phyloP scores from a whole-genome alignment of 1,140 invertebrate species.

The Drosophila melanica region DNA sequence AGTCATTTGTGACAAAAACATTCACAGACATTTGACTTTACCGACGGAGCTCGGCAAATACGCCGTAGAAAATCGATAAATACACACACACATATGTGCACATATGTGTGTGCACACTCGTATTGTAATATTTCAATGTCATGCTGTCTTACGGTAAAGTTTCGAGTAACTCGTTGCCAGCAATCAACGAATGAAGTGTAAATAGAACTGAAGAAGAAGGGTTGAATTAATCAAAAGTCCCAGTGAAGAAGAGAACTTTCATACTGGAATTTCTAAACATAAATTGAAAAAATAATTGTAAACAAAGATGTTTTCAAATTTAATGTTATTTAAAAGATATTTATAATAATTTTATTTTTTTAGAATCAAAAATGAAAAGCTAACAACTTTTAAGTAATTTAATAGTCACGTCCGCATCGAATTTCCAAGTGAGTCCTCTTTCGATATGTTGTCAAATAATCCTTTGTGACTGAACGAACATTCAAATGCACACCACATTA shows the following conservation, averaged over 20 bases:
- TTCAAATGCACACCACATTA: conserved; percentile 26
- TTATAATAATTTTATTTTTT: too few species aligned
- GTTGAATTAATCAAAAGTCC: conserved; percentile 10
- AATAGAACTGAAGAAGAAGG: conserved; percentile 9
- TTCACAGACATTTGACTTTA: conserved; percentile 77
- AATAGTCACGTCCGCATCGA: too few species aligned
- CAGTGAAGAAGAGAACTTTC: neutral
- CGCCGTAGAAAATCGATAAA: conserved; percentile 61
- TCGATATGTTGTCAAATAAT: conserved; percentile 54
- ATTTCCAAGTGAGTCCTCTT: too few species aligned
- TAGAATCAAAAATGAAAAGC: too few species aligned
- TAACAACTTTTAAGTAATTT: too few species aligned
- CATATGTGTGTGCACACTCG: conserved; percentile 3
- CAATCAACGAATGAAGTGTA: conserved; percentile 37
- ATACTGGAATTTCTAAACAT: too few species aligned
- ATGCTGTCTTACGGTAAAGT: conserved; percentile 15
- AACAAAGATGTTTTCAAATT: too few species aligned
- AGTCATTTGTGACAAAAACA: conserved; percentile 80
- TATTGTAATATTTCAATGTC: conserved; percentile 76
- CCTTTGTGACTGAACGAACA: conserved; percentile 17
- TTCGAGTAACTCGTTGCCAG: conserved; percentile 44
- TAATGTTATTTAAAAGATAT: too few species aligned
- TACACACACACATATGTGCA: conserved; percentile 22
- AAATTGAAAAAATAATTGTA: too few species aligned
- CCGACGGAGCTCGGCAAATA: conserved; percentile 27